These are phyloP conservation scores for Hylyphantes graminicola DNA, from an alignment of 1,140 invertebrate genomes.

Conservation along the genomic window DNA sequence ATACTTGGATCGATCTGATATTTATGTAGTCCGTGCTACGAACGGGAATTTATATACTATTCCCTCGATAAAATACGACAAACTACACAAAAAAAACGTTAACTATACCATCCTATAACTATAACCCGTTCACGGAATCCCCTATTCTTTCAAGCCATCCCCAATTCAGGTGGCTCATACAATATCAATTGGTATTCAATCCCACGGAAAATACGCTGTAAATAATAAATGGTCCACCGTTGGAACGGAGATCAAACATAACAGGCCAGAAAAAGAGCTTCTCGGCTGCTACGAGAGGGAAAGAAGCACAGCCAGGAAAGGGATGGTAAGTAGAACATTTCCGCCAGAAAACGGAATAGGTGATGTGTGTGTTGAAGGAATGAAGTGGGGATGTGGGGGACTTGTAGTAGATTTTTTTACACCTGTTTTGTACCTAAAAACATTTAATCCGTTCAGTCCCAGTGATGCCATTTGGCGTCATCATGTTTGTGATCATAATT, in stretches of 20 bases:
- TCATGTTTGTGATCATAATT: too few relatives aligned
- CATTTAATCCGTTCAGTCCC: too few relatives aligned
- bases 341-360: neutral
- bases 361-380: neutral
- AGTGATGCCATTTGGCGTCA: too few relatives aligned
- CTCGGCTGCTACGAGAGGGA: neutral
- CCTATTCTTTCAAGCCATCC: neutral
- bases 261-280: slow-evolving; percentile 16
- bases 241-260: slow-evolving; percentile 36
- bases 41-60: too few relatives aligned
- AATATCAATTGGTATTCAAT: slow-evolving; percentile 56
- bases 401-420: neutral
- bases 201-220: slow-evolving; percentile 46
- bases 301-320: neutral
- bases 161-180: slow-evolving; percentile 42
- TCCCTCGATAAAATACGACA: too few relatives aligned
- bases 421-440: neutral
- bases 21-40: too few relatives aligned
- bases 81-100: too few relatives aligned
- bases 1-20: too few relatives aligned
- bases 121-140: too few relatives aligned
- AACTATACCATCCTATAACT: too few relatives aligned
- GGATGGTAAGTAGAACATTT: slow-evolving; percentile 9
- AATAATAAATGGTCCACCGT: slow-evolving; percentile 40
- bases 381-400: neutral